Conservation (phyloP, 2,113 vertebrate genomes). For the Channa argus region DNA sequence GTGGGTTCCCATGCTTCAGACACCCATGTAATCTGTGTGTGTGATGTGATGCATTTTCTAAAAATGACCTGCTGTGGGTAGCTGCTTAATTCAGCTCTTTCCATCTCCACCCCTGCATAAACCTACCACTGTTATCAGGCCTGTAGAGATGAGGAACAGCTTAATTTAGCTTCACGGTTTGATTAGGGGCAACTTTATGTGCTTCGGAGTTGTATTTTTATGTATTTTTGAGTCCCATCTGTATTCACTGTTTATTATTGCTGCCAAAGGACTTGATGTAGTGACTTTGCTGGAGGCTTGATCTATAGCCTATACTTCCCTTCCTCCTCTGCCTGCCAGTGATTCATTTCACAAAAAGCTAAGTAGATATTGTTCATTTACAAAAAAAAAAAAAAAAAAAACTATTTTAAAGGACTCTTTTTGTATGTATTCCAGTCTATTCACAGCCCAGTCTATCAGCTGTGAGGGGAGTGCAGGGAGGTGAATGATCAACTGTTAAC, state of each 20-base stretch:
- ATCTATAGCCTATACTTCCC: constrained; percentile 19
- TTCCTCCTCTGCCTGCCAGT: constrained; percentile 23
- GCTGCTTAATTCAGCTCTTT: constrained; percentile 35
- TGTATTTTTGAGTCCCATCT: constrained; percentile 9
- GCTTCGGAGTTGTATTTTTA: constrained; percentile 4
- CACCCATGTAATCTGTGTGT: background rate
- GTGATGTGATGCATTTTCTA: constrained; percentile 30
- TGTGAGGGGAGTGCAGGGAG: constrained; percentile 42
- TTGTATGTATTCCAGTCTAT: constrained; percentile 27
- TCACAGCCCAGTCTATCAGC: constrained; percentile 44
- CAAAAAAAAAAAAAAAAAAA: constrained; percentile 19
- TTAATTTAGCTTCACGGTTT: constrained; percentile 32
- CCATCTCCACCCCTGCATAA: constrained; percentile 10
- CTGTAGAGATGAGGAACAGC: constrained; percentile 9
- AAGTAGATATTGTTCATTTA: constrained; percentile 25
- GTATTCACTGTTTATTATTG: constrained; percentile 7
- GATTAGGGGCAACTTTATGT: constrained; percentile 20
- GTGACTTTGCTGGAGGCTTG: constrained; percentile 11
- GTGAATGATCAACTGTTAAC: constrained; percentile 73
- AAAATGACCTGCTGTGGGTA: constrained; percentile 19
- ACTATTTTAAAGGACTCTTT: constrained; percentile 30
- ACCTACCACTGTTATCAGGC: background rate
- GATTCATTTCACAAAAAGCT: constrained; percentile 40
- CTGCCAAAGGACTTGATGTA: constrained; percentile 34
- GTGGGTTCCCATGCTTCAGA: background rate